phyloP scores from a whole-genome alignment of 2,888 invertebrate species.

The Rotaria magnacalcarata region DNA sequence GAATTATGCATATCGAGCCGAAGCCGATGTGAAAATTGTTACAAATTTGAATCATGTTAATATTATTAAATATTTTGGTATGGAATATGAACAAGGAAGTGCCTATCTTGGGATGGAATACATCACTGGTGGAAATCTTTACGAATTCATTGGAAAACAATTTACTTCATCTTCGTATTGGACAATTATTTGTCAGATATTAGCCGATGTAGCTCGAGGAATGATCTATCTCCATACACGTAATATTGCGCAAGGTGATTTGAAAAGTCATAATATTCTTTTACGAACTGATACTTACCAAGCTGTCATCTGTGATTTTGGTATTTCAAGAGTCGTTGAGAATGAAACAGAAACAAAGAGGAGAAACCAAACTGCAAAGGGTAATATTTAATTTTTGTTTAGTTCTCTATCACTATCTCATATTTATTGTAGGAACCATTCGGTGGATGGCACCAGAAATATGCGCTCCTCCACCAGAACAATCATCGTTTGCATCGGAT shows the following conservation, averaged over 20 bases:
- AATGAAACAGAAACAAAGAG: neutral
- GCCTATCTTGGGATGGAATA: neutral
- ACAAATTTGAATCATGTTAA: neutral
- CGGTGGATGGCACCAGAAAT: constrained; percentile 23
- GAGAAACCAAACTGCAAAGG: neutral
- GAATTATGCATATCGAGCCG: neutral
- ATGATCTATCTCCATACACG: neutral
- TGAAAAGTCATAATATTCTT: constrained; percentile 17
- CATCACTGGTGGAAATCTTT: neutral
- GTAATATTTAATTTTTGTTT: neutral
- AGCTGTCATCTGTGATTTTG: neutral
- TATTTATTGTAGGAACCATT: neutral
- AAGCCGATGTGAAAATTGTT: neutral
- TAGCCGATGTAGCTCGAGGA: neutral
- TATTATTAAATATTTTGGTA: constrained; percentile 23
- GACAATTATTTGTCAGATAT: neutral
- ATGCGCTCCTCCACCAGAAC: neutral
- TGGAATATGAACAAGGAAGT: neutral
- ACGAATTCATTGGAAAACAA: neutral
- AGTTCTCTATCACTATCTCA: too few relatives aligned
- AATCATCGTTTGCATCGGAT: neutral
- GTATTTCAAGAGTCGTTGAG: neutral
- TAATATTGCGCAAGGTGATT: neutral
- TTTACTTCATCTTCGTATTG: neutral
- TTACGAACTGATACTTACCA: neutral